These are phyloP conservation scores for Drosophila ogumai DNA, from an alignment of 1,140 invertebrate species.

Conservation along the genomic window DNA sequence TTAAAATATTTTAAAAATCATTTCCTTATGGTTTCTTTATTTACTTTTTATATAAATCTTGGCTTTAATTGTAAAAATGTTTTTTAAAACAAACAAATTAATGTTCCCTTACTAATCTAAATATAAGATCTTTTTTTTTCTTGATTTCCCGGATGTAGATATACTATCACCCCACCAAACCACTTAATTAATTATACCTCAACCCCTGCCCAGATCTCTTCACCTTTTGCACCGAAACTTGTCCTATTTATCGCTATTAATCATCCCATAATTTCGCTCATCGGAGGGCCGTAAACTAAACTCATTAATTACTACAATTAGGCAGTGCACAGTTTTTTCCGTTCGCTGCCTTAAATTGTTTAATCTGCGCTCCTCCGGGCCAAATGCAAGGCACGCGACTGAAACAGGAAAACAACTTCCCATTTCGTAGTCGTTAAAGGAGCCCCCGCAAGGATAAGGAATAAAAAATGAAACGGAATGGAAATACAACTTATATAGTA, in stretches of 20 bases:
- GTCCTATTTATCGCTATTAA: constrained; percentile 35
- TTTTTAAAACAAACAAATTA: neutral
- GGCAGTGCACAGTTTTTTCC: constrained; percentile 49
- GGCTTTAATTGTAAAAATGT: neutral
- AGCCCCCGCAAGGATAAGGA: constrained; percentile 25
- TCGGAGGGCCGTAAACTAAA: constrained; percentile 57
- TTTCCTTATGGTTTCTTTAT: neutral
- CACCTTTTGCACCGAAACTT: neutral
- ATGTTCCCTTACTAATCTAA: neutral
- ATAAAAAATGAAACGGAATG: constrained; percentile 38
- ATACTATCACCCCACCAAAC: too few relatives aligned
- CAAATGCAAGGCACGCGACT: constrained; percentile 67
- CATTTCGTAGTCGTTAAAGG: constrained; percentile 44
- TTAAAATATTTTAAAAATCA: neutral
- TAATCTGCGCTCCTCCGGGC: constrained; percentile 49
- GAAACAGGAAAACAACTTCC: constrained; percentile 29
- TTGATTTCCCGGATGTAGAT: too few relatives aligned
- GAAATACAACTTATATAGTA: constrained; percentile 15
- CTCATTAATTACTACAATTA: constrained; percentile 81
- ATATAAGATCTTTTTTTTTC: too few relatives aligned
- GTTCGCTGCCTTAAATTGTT: constrained; percentile 47
- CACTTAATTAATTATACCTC: constrained; percentile 7
- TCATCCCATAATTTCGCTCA: constrained; percentile 43
- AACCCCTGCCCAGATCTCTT: neutral
- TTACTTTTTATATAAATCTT: too few relatives aligned